These are phyloP conservation scores for Chaetorhynchus papuensis DNA, from an alignment of 2,113 vertebrate genomes.

Conservation along the genomic window DNA sequence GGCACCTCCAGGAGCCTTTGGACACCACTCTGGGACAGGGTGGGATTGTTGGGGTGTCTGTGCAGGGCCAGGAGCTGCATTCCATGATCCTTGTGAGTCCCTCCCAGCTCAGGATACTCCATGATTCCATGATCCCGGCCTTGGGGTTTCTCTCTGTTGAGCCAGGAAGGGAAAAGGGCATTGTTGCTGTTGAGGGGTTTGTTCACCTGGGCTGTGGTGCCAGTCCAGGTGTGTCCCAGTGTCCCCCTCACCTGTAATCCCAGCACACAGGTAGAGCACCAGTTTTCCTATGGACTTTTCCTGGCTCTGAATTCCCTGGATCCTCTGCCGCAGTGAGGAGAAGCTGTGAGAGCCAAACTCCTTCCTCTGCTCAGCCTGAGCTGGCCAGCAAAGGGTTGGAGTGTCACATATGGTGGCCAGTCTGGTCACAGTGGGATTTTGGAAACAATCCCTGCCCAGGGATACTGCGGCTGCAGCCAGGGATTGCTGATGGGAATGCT, in stretches of 20 bases:
- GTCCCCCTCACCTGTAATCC: not conserved
- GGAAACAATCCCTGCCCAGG: not conserved
- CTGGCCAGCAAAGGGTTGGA: not conserved
- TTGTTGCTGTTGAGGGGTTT: not conserved
- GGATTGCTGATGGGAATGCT: not conserved
- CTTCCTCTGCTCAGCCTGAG: not conserved
- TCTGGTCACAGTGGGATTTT: not conserved
- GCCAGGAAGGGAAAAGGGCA: rapidly evolving
- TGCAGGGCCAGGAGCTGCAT: not conserved
- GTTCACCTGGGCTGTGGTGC: rapidly evolving
- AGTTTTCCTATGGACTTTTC: rapidly evolving
- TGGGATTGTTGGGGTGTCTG: not conserved
- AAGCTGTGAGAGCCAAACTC: not conserved
- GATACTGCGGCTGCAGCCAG: not conserved
- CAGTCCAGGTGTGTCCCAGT: not conserved
- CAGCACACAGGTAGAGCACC: not conserved
- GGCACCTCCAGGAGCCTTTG: rapidly evolving
- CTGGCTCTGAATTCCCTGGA: not conserved
- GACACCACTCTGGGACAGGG: rapidly evolving
- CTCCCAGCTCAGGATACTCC: not conserved
- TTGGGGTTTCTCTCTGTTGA: not conserved
- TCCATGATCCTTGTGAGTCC: rapidly evolving
- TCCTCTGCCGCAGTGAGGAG: rapidly evolving
- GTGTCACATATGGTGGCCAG: not conserved
- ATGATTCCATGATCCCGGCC: rapidly evolving